Evolutionary conservation across 2,888 invertebrate genomes (phyloP).

Genomic region (Pasiphila rectangulata): DNA sequence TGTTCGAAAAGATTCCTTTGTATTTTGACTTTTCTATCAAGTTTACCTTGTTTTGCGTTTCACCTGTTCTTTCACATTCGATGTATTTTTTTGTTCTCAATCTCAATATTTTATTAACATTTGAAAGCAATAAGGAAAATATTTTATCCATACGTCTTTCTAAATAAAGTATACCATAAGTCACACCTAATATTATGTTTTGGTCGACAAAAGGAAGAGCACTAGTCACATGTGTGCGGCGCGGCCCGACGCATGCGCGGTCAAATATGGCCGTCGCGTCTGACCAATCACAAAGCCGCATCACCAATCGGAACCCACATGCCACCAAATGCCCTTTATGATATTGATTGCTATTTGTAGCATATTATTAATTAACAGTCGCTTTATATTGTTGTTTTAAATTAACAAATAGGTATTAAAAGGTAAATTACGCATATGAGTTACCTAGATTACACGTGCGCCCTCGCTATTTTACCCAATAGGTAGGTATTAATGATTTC

Average conservation of each 20-base stretch:
- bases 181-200: constrained; percentile 27
- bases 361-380: constrained; percentile 49
- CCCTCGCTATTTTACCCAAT: not conserved
- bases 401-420: constrained; percentile 3
- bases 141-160: not conserved
- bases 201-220: constrained; percentile 39
- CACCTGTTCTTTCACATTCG: too few relatives aligned
- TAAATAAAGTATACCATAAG: constrained; percentile 18
- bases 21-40: too few relatives aligned
- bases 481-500: not conserved
- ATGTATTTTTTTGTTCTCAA: too few relatives aligned
- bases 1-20: constrained; percentile 2
- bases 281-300: constrained; percentile 60
- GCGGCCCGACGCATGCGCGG: constrained; percentile 65
- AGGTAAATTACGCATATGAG: not conserved
- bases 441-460: not conserved
- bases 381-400: constrained; percentile 31
- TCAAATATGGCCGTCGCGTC: constrained; percentile 70
- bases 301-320: constrained; percentile 52
- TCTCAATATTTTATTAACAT: too few relatives aligned
- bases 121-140: too few relatives aligned
- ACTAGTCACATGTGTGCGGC: constrained; percentile 60
- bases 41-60: too few relatives aligned
- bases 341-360: constrained; percentile 67
- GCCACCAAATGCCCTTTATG: constrained; percentile 57